Percentiles rank a stretch among this genome's conserved stretches.
Conservation (phyloP, 2,797 vertebrate genomes). For the Graptemys geographica region DNA sequence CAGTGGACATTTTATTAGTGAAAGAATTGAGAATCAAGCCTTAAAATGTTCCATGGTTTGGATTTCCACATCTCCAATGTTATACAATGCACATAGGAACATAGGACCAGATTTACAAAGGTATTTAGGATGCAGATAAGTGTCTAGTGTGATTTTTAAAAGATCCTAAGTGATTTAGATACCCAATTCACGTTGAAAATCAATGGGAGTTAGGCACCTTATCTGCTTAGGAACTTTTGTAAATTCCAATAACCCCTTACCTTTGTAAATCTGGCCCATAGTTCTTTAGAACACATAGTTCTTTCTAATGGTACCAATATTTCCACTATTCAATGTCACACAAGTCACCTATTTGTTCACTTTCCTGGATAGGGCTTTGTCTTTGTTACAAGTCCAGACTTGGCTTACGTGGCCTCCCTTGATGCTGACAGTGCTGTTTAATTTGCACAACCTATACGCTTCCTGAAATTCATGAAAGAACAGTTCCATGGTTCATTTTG, state of each 20-base stretch:
- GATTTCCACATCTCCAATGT: background rate
- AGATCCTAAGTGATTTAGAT: background rate
- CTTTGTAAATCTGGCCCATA: background rate
- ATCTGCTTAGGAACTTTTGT: background rate
- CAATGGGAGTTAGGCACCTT: background rate
- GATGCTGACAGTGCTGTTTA: background rate
- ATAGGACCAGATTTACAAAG: background rate
- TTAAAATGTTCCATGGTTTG: background rate
- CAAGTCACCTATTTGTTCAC: background rate
- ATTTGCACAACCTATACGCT: background rate
- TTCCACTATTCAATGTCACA: background rate
- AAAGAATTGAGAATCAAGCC: background rate
- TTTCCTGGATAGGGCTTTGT: background rate
- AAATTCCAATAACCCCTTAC: background rate
- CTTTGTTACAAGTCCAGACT: background rate
- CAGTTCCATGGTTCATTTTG: background rate
- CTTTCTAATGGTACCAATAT: rapidly evolving
- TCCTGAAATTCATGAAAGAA: background rate
- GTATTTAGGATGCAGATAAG: background rate
- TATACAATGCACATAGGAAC: background rate
- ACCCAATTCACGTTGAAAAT: background rate
- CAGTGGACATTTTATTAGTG: background rate
- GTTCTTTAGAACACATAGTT: background rate
- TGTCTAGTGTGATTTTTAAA: background rate
- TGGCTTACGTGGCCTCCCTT: background rate